Evolutionary conservation across 2,888 invertebrate species (phyloP), one percentile per base, ranked within the genome.

Genomic region (Diplazon laetatorius): DNA sequence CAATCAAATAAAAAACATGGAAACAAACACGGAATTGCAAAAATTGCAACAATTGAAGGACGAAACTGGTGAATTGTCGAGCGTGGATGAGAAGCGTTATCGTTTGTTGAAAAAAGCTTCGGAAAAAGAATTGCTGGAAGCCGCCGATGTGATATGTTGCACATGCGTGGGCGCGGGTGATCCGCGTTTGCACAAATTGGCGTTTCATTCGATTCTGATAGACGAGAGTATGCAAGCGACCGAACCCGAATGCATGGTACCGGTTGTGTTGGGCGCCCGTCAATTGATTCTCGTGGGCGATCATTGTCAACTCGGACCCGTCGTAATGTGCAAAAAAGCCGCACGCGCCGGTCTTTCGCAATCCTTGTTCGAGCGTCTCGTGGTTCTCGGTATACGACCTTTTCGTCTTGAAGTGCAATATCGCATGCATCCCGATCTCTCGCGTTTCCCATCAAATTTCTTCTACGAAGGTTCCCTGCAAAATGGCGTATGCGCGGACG

Each of bases 161-260:
- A 99, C 99, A 0, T 99, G 99, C 90, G 99, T 99, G 0, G 99
- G 99, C 10, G 99, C 99, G 0, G 99, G 99, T 0, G 99, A 99
- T 92, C 97, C 97, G 0, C 93, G 99, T 18, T 92, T 99, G n/a
- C 95, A 96, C 1, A 94, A 97, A 69, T 95, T 99, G 89, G 97
- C 98, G 88, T 99, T 99, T 92, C 96, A 97, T 82, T 98, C 98
- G 20, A 98, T 99, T 84, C 93, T 99, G 10, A 99, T 99, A 81
- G 99, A 99, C 89, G 99, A 99, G 91, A 98, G 94, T 81, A 98
- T 98, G 95, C 98, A 98, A 91, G 97, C 98, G 0, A 99, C 99
- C 0, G 97, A 98, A 89, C 99, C 99, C 0, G 99, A 99, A 88
- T 99, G 99, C 88, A 98, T 99, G 98, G 99, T 99, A 16, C 99